phyloP scores from a whole-genome alignment of 2,797 vertebrate species.

The Etheostoma nigrum region DNA sequence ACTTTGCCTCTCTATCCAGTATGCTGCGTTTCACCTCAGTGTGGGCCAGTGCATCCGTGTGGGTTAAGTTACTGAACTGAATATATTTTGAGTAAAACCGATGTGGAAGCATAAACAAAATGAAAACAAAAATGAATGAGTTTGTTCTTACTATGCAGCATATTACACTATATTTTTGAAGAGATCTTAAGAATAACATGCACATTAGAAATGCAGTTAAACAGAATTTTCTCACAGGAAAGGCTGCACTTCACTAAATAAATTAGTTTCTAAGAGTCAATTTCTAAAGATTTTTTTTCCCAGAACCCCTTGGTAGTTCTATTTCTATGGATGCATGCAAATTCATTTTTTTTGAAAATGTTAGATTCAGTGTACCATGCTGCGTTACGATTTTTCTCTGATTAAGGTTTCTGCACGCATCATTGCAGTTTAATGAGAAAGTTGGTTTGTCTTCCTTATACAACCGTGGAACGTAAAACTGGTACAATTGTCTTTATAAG shows the following conservation, averaged over 20 bases:
- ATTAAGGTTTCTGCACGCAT: background rate
- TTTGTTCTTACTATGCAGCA: background rate
- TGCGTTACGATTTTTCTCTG: background rate
- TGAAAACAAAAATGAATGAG: background rate
- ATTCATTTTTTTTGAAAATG: background rate
- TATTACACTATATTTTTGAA: background rate
- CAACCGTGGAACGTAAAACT: too few species aligned
- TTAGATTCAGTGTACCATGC: background rate
- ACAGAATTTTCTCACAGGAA: background rate
- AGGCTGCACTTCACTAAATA: background rate
- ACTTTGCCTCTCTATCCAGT: background rate
- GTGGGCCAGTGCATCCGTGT: background rate
- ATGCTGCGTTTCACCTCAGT: background rate
- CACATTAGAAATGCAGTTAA: background rate
- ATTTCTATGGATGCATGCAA: background rate
- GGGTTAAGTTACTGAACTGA: background rate
- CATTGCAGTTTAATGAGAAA: background rate
- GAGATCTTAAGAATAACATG: background rate
- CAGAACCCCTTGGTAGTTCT: background rate
- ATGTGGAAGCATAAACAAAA: background rate
- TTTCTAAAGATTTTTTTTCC: slow-evolving; percentile 13
- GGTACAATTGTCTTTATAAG: too few species aligned
- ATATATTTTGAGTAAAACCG: background rate
- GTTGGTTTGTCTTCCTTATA: too few species aligned
- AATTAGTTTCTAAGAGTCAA: background rate